Evolutionary conservation across 1,140 invertebrate genomes (phyloP).

Genomic region (Galendromus occidentalis): DNA sequence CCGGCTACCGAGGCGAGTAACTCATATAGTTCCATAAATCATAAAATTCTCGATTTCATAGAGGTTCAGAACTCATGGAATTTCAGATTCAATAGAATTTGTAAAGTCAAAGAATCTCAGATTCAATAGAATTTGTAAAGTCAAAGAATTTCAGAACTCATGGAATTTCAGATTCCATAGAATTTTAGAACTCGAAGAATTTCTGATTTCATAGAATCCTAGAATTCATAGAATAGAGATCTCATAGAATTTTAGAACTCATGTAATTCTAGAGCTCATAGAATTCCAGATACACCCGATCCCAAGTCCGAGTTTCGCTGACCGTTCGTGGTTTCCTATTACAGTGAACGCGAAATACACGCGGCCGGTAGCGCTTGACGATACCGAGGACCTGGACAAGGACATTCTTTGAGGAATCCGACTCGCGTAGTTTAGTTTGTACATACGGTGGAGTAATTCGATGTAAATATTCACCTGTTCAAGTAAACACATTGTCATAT

Average conservation of each 20-base stretch:
- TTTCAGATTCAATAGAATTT: not conserved
- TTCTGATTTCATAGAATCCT: not conserved
- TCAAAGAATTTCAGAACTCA: not conserved
- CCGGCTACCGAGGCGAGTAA: conserved; percentile 1
- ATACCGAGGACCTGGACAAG: not conserved
- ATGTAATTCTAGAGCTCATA: not conserved
- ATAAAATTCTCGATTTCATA: not conserved
- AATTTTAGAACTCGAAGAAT: not conserved
- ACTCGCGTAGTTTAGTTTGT: not conserved
- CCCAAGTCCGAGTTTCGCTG: no score
- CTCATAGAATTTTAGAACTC: not conserved
- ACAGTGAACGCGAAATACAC: conserved; percentile 4
- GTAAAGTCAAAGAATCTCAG: not conserved
- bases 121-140: not conserved
- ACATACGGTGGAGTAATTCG: not conserved
- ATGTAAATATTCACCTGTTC: not conserved
- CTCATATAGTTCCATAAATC: not conserved
- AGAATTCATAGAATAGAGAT: not conserved
- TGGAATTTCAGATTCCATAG: not conserved
- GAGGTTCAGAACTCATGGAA: not conserved
- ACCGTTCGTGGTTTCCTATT: not conserved
- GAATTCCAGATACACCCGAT: not conserved
- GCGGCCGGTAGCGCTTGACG: not conserved
- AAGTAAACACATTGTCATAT: conserved; percentile 11
- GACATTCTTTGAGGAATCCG: not conserved